Conservation (phyloP, 2,113 vertebrate genomes). For the Crotophaga sulcirostris region DNA sequence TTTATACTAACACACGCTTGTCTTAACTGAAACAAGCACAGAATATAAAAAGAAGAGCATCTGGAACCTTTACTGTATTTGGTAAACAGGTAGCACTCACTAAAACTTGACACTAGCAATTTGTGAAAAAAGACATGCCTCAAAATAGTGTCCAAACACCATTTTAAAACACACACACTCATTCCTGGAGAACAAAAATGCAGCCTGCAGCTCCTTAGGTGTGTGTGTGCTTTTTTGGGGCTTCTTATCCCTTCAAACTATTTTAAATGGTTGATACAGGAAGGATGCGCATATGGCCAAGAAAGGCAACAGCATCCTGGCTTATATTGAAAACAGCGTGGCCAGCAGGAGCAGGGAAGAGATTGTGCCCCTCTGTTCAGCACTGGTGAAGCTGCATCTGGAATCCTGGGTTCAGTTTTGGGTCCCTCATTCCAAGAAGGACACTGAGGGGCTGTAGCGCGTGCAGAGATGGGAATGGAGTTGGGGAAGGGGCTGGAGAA, state of each 20-base stretch:
- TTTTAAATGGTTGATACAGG: background rate
- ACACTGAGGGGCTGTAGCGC: too few species aligned
- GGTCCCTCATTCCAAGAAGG: too few species aligned
- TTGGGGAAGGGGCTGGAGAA: too few species aligned
- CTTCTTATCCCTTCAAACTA: background rate
- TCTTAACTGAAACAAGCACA: background rate
- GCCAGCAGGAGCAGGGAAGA: too few species aligned
- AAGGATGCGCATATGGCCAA: too few species aligned
- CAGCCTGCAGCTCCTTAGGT: background rate
- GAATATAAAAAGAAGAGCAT: background rate
- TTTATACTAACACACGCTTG: background rate
- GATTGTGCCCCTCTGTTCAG: too few species aligned
- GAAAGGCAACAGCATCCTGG: too few species aligned
- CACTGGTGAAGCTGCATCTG: too few species aligned
- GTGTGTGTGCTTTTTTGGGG: background rate
- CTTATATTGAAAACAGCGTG: too few species aligned
- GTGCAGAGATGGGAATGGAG: too few species aligned
- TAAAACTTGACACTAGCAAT: background rate
- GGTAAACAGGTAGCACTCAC: background rate
- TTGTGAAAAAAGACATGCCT: background rate
- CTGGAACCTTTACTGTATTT: background rate
- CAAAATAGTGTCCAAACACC: background rate
- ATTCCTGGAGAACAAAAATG: background rate
- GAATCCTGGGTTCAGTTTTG: too few species aligned
- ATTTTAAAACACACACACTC: background rate